phyloP scores from a whole-genome alignment of 2,113 vertebrate genomes.

The Paracyprichromis sp. region DNA sequence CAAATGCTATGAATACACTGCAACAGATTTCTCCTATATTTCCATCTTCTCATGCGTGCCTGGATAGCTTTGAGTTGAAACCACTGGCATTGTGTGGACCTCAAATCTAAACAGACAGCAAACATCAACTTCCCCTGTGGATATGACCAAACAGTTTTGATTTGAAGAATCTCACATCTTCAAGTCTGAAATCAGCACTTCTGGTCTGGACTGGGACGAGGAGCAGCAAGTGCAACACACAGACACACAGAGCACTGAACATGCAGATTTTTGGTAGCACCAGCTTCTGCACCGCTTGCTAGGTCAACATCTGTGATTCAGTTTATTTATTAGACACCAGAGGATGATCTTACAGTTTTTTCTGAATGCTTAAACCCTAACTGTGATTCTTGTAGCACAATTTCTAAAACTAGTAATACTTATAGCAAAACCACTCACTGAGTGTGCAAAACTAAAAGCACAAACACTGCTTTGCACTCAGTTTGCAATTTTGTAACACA shows the following conservation, averaged over 20 bases:
- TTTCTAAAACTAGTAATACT: too few species aligned
- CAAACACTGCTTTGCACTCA: too few species aligned
- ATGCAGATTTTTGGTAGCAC: neutral
- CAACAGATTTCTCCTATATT: neutral
- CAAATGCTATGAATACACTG: neutral
- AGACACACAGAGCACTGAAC: neutral
- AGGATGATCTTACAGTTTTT: neutral
- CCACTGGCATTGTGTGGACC: neutral
- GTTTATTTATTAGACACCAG: neutral
- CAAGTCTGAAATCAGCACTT: neutral
- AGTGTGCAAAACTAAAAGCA: too few species aligned
- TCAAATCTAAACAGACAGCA: fast-evolving
- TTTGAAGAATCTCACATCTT: neutral
- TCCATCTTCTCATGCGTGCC: neutral
- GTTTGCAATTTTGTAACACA: too few species aligned
- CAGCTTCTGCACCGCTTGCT: neutral
- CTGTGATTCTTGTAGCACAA: too few species aligned
- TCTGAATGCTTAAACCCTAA: too few species aligned
- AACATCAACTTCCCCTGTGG: neutral
- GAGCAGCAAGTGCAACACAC: neutral
- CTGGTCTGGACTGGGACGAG: neutral
- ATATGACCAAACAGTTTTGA: neutral
- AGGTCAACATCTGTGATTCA: neutral
- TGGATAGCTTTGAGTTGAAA: neutral
- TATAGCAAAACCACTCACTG: too few species aligned